Conservation (phyloP, 2,797 vertebrate species). For the Acanthurus tractus region DNA sequence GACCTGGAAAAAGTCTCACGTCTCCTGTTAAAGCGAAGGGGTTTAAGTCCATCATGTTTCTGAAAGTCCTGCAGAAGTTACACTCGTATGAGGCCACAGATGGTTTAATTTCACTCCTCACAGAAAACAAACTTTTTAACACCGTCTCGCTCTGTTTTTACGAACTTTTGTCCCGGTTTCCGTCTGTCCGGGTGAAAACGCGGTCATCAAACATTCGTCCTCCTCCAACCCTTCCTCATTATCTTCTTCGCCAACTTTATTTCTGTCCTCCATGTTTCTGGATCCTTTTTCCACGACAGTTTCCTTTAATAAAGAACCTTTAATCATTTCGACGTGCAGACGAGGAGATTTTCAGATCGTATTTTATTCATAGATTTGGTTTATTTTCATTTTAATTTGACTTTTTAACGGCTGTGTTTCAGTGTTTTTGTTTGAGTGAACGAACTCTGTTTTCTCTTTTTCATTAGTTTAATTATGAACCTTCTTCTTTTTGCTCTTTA, state of each 20-base stretch:
- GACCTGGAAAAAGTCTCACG: not conserved
- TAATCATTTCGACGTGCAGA: not conserved
- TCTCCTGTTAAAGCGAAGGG: conserved; percentile 11
- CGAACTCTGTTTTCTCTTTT: no score
- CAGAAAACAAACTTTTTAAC: conserved; percentile 2
- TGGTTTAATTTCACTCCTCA: not conserved
- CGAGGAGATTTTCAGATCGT: not conserved
- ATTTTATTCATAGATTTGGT: not conserved
- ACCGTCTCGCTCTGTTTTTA: not conserved
- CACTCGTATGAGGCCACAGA: not conserved
- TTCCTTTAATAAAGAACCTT: conserved; percentile 8
- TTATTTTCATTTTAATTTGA: not conserved
- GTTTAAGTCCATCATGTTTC: not conserved
- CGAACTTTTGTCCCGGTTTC: conserved; percentile 2
- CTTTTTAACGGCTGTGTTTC: no score
- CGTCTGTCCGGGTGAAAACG: not conserved
- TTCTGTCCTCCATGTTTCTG: conserved; percentile 3
- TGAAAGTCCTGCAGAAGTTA: not conserved
- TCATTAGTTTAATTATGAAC: no score
- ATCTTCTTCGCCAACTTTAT: conserved; percentile 5
- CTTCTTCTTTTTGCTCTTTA: no score
- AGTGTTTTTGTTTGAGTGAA: no score
- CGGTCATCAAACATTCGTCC: conserved; percentile 22
- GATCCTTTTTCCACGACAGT: not conserved
- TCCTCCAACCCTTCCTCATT: conserved; percentile 22